phyloP scores from a whole-genome alignment of 2,113 vertebrate species.

The Callocephalon fimbriatum region DNA sequence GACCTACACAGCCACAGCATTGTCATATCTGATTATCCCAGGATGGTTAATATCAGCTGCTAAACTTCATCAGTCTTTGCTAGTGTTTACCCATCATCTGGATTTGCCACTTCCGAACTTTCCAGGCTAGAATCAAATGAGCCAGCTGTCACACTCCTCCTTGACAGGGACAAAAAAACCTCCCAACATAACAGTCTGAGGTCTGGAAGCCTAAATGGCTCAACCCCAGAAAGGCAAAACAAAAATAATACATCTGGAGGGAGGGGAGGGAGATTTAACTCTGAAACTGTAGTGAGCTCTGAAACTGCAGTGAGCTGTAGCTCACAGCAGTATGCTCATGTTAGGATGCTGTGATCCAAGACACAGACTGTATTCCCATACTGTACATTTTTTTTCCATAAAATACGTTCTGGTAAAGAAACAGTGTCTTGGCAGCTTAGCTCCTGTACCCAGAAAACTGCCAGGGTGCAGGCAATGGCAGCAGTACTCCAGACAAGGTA shows the following conservation, averaged over 20 bases:
- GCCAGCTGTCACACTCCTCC: slow-evolving; percentile 2
- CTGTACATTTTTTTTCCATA: background rate
- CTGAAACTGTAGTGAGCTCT: background rate
- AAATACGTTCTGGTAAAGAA: background rate
- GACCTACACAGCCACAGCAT: background rate
- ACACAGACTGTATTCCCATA: background rate
- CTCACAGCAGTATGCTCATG: background rate
- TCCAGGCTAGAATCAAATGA: slow-evolving; percentile 25
- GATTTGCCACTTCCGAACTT: slow-evolving; percentile 46
- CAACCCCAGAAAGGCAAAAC: background rate
- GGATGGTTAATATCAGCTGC: slow-evolving; percentile 38
- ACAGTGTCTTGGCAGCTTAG: background rate
- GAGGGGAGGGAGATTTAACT: background rate
- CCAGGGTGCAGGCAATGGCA: background rate
- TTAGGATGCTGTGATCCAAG: background rate
- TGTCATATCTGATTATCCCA: slow-evolving; percentile 53
- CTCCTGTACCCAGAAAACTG: background rate
- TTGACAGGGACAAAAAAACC: background rate
- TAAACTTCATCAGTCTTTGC: slow-evolving; percentile 21
- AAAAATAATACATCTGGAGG: background rate
- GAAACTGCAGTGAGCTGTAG: background rate
- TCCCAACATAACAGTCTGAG: background rate
- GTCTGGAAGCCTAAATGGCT: background rate
- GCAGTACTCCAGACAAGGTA: background rate
- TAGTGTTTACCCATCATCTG: slow-evolving; percentile 47